These are phyloP conservation scores for Camelus dromedarius DNA, from an alignment of 2,113 vertebrate genomes.

Conservation along the genomic window DNA sequence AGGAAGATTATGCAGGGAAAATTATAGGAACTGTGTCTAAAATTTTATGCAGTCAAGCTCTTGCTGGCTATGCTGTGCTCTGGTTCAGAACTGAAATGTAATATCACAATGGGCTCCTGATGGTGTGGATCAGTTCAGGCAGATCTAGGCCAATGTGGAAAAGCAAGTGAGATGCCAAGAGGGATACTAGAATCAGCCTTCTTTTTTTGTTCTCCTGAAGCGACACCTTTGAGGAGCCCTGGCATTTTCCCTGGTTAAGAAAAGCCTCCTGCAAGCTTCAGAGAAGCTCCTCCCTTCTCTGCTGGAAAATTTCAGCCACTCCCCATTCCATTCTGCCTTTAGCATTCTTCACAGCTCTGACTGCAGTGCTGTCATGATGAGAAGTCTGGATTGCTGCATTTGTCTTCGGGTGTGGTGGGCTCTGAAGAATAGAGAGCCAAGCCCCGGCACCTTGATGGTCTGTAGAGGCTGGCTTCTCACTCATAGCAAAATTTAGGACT, in stretches of 20 bases:
- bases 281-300: slow-evolving; percentile 36
- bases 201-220: slow-evolving; percentile 51
- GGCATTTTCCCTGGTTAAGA: slow-evolving; percentile 61
- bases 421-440: neutral
- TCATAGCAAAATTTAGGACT: neutral
- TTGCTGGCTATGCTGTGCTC: slow-evolving; percentile 45
- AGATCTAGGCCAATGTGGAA: slow-evolving; percentile 66
- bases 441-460: neutral
- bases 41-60: slow-evolving; percentile 13
- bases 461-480: neutral
- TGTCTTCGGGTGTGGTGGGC: neutral
- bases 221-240: slow-evolving; percentile 42
- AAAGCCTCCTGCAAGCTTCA: slow-evolving; percentile 59
- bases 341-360: slow-evolving; percentile 56
- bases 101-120: neutral
- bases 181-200: slow-evolving; percentile 64
- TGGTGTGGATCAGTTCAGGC: neutral
- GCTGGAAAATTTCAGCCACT: slow-evolving; percentile 68
- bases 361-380: neutral
- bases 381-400: slow-evolving; percentile 20
- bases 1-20: slow-evolving; percentile 17
- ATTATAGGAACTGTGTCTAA: neutral
- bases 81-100: slow-evolving; percentile 59
- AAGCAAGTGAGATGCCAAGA: slow-evolving; percentile 55
- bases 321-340: neutral